A percentile compares a stretch with the other conserved stretches of the same genome.
phyloP scores from a whole-genome alignment of 2,797 vertebrate species.

The Syngnathus rostellatus region DNA sequence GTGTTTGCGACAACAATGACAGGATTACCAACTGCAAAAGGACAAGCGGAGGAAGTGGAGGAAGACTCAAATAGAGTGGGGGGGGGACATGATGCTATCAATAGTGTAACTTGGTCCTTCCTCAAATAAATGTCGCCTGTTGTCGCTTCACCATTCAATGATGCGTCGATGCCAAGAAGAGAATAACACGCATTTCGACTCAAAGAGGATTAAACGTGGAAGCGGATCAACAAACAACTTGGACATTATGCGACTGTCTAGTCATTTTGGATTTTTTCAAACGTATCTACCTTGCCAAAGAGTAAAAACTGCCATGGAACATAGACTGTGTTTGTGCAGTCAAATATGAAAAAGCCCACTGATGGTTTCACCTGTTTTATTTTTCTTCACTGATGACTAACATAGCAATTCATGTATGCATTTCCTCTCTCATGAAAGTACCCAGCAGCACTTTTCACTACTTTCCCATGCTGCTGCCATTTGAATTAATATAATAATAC shows the following conservation, averaged over 20 bases:
- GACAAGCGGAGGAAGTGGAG: conserved; percentile 33
- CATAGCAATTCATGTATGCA: not conserved
- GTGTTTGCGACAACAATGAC: conserved; percentile 69
- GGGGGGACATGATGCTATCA: conserved; percentile 41
- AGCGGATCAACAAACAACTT: not conserved
- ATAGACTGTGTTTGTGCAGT: no score
- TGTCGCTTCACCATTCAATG: conserved; percentile 14
- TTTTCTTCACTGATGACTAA: not conserved
- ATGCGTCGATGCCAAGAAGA: not conserved
- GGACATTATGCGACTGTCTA: not conserved
- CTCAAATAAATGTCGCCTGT: conserved; percentile 29
- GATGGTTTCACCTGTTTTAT: not conserved
- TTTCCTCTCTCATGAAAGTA: not conserved
- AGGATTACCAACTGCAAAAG: conserved; percentile 62
- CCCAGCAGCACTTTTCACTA: conserved; percentile 2
- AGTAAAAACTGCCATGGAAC: no score
- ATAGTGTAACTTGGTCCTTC: conserved; percentile 38
- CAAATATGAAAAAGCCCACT: no score
- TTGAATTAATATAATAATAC: conserved; percentile 35
- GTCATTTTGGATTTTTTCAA: not conserved
- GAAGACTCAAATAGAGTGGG: conserved; percentile 46
- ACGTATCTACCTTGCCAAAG: no score
- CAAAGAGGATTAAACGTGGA: conserved; percentile 1
- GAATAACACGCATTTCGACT: not conserved
- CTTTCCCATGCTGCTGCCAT: conserved; percentile 7